Conservation (phyloP, 2,113 vertebrate species). For the Eulacestoma nigropectus region DNA sequence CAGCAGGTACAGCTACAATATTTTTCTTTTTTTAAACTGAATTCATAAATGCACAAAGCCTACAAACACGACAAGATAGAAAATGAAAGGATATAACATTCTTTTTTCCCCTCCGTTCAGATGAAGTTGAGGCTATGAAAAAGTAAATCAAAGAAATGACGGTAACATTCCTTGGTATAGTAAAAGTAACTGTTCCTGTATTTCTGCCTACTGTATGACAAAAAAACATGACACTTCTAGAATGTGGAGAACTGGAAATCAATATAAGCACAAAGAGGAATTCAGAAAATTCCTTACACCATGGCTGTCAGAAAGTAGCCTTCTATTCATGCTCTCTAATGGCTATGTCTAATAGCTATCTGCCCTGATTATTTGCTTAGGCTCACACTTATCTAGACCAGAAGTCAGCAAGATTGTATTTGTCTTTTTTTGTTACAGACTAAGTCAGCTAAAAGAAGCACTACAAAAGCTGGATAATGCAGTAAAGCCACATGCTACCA, state of each 20-base stretch:
- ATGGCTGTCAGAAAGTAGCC: neutral
- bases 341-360: neutral
- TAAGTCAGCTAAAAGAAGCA: conserved; percentile 14
- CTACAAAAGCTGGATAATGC: conserved; percentile 36
- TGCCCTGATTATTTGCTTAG: neutral
- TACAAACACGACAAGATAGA: neutral
- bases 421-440: neutral
- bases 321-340: neutral
- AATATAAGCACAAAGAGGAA: neutral
- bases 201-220: neutral
- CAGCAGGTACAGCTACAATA: neutral
- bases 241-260: neutral
- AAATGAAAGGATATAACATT: neutral
- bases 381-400: conserved; percentile 43
- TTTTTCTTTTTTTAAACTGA: neutral
- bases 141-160: conserved; percentile 40
- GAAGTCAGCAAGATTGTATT: conserved; percentile 51
- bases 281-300: neutral
- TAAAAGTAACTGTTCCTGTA: neutral
- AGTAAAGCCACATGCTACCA: neutral
- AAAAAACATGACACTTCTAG: neutral
- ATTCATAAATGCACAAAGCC: neutral
- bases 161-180: neutral
- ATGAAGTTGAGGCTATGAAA: conserved; percentile 28
- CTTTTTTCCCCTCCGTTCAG: rapidly evolving